These are phyloP conservation scores for Sinocyclocheilus rhinocerous DNA, from an alignment of 2,113 vertebrate genomes.

Conservation along the genomic window DNA sequence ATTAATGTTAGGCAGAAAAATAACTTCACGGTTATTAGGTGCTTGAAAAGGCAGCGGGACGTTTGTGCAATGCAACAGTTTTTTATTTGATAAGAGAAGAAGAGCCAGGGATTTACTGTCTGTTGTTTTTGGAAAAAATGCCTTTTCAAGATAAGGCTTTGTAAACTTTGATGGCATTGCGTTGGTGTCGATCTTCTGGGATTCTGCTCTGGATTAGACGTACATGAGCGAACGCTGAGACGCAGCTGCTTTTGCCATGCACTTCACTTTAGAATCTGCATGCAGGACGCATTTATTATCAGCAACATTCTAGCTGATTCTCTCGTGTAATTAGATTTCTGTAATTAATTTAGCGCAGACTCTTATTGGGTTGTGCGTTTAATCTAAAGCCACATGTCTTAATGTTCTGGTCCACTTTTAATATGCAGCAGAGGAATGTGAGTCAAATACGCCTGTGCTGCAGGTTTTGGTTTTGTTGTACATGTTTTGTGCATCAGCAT, in stretches of 20 bases:
- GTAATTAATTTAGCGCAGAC: background rate
- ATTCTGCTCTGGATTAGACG: slow-evolving; percentile 46
- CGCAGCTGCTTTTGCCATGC: background rate
- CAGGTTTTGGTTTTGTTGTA: background rate
- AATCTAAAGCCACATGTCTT: background rate
- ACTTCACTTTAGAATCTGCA: background rate
- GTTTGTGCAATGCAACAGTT: background rate
- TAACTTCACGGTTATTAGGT: slow-evolving; percentile 13
- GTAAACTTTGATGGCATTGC: background rate
- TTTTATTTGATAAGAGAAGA: slow-evolving; percentile 13
- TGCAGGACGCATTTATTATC: background rate
- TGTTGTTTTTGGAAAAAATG: background rate
- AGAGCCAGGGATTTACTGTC: background rate
- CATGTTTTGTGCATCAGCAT: background rate
- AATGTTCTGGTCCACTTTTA: background rate
- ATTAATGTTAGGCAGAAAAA: background rate
- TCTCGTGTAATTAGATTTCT: background rate
- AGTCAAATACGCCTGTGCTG: too few relatives aligned
- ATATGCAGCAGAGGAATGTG: background rate
- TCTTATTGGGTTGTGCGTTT: background rate
- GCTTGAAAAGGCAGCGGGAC: slow-evolving; percentile 6
- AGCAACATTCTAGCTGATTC: background rate
- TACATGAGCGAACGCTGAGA: slow-evolving; percentile 34
- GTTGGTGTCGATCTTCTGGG: background rate
- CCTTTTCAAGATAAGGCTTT: background rate